Evolutionary conservation across 2,797 vertebrate genomes (phyloP), one percentile per base, ranked within the genome.

Genomic region (Adelosebastes latens): DNA sequence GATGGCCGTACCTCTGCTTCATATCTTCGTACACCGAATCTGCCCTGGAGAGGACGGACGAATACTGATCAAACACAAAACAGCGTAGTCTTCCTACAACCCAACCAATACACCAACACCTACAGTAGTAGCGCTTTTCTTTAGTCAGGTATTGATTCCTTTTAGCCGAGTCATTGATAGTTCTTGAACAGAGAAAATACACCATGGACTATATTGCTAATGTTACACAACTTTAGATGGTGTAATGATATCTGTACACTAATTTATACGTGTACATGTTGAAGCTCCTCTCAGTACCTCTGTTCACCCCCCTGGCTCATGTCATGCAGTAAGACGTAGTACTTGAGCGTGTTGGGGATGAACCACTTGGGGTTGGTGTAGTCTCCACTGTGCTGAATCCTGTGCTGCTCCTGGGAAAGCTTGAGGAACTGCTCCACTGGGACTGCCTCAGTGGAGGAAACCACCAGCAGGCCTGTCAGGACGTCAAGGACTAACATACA

Each of bases 301-400:
- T 98, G 97, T 22, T 99, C 98, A n/a, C 97, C 97, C 64, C 97
- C 98, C 52, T 96, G 88, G 68, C 95, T 97, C 85, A 98, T 95
- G 94, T 99, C 99, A 22, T 99, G 99, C 66, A 99, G 94, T 58
- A 99, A 90, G 62, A 99, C 97, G 1, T 99, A 99, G 92, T 99
- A 99, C 90, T 99, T 99, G 34, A 99, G 97, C 0, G 99, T 99
- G 93, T 99, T 99, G 84, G 98, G 99, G 90, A 98, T 99, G 90
- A 99, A 99, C 99, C 99, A 99, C 75, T 98, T 99, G 32, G 99
- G 99, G 89, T 96, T 95, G 1, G 94, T 96, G 93, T 96, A 98
- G 68, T 99, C 99, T 87, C 92, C 98, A 64, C 97, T 98, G 92
- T 99, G 99, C 89, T 99, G 99, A 92, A 99, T 96, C 87, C 97